Evolutionary conservation across 2,113 vertebrate species (phyloP).

Genomic region (Erythrolamprus reginae): DNA sequence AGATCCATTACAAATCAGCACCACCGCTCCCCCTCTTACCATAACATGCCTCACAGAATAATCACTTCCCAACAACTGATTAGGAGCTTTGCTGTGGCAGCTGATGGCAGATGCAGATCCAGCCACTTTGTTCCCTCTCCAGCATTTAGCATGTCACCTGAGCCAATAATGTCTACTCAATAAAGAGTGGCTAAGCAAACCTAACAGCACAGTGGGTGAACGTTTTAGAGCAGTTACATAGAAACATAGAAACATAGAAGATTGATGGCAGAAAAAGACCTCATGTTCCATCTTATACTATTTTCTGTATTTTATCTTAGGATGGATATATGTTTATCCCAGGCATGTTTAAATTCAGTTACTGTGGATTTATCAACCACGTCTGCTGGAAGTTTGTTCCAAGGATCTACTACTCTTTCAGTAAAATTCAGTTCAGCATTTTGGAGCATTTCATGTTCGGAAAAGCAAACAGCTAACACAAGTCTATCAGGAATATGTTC

Average conservation of each 20-base stretch:
- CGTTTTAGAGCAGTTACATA: neutral
- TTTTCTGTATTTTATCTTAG: no score
- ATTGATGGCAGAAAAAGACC: no score
- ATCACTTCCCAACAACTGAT: neutral
- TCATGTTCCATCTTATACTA: no score
- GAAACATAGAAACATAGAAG: no score
- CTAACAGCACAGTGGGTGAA: neutral
- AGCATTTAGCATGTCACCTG: neutral
- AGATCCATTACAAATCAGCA: neutral
- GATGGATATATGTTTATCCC: no score
- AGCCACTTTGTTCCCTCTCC: neutral
- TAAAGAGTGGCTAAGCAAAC: neutral
- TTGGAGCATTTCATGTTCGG: neutral
- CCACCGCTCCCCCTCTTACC: neutral
- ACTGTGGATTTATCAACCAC: no score
- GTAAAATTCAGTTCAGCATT: no score
- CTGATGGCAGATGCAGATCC: neutral
- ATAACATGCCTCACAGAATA: neutral
- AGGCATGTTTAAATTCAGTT: no score
- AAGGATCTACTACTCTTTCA: no score
- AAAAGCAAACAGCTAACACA: neutral
- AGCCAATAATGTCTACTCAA: neutral
- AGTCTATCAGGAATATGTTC: neutral
- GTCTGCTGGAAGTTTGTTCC: no score
- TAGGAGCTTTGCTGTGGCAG: neutral